Evolutionary conservation across 2,113 vertebrate genomes (phyloP), one percentile per base, ranked within the genome.

Genomic region (Octodon degus): DNA sequence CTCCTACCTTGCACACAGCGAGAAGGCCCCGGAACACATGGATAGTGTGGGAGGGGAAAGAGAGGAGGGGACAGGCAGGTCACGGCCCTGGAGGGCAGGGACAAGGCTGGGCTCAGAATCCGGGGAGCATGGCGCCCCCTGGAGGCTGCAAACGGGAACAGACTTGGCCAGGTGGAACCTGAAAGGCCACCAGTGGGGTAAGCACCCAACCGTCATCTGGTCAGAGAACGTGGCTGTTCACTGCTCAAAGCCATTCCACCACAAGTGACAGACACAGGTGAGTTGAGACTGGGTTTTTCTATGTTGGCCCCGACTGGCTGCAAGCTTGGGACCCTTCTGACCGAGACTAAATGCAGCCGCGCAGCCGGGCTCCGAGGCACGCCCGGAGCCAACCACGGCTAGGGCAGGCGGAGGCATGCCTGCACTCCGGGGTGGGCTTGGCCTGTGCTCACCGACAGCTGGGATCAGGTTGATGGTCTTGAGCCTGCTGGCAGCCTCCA

Each of bases 391-490:
- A 9, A 16, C 53, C 2, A 0, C 0, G 37, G 2, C 4, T 60
- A 37, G 34, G 37, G 32, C 13, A 40, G 40, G 8, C 0, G 37
- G 34, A 14, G 17, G 9, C 60, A 24, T 0, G 10, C 0, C 47
- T 2, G 10, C 14, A 20, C n/a, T 11, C 58, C 19, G 27, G 89
- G 67, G 12, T 90, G 27, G 47, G 43, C 58, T 12, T 9, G 55
- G 43, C 40, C 30, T 37, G 37, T 0, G 86, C 98, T 99, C 97
- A 99, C 99, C 99, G 0, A 99, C 95, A 8, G 98, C 99, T 4
- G 99, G 99, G 93, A 99, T 98, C 50, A 99, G 11, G 95, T 98
- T 99, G 80, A 99, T 98, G 0, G 97, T 99, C 98, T 99, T 99
- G 65, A 99, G 86, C 25, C 60, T 16, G 0, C 94, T 97, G 11